Conservation (phyloP, 2,888 invertebrate species). For the Perizoma affinitatum region DNA sequence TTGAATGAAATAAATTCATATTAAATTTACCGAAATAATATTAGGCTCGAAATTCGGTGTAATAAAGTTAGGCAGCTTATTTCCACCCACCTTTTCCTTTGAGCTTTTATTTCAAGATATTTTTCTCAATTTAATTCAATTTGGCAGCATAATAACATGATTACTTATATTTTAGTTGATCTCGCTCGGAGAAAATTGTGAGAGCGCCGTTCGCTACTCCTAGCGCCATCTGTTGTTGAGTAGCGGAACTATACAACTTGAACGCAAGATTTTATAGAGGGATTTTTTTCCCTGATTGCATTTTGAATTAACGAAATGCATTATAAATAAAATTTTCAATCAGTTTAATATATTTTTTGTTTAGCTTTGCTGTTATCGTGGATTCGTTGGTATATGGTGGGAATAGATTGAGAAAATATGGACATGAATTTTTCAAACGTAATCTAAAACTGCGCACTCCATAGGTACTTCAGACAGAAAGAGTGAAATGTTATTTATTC, state of each 20-base stretch:
- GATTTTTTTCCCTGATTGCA: too few species aligned
- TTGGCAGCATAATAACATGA: constrained; percentile 20
- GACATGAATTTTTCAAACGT: too few species aligned
- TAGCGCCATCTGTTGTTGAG: constrained; percentile 67
- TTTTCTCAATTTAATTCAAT: constrained; percentile 24
- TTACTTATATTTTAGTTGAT: constrained; percentile 19
- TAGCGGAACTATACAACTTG: constrained; percentile 49
- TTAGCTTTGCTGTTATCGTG: too few species aligned
- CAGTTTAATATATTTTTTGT: too few species aligned
- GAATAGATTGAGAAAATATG: too few species aligned
- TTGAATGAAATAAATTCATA: neutral
- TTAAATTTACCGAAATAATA: neutral
- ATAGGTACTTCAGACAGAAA: too few species aligned
- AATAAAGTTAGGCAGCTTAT: constrained; percentile 4
- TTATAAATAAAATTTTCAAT: too few species aligned
- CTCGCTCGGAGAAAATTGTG: constrained; percentile 10
- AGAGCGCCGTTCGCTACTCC: constrained; percentile 17
- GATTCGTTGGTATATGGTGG: too few species aligned
- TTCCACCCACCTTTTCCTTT: constrained; percentile 14
- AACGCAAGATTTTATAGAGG: neutral
- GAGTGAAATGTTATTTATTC: too few species aligned
- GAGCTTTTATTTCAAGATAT: constrained; percentile 21
- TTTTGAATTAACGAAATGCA: too few species aligned
- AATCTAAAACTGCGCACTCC: too few species aligned
- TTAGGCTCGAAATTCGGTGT: constrained; percentile 3